Conservation (phyloP, 1,140 invertebrate genomes). For the Arion vulgaris region DNA sequence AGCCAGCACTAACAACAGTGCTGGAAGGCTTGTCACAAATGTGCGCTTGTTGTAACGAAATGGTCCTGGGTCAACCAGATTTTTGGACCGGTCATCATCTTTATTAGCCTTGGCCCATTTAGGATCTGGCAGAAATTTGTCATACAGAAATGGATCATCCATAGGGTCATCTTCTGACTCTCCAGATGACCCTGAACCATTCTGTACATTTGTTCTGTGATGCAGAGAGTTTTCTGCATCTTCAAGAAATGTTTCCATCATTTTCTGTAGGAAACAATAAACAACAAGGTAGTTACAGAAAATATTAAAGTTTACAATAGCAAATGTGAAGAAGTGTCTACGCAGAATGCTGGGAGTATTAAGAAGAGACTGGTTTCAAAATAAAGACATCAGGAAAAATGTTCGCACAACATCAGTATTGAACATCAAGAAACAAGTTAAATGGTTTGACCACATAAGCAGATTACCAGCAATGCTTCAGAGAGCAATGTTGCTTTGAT, state of each 20-base stretch:
- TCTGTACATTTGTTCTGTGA: slow-evolving; percentile 31
- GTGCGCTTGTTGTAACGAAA: slow-evolving; percentile 59
- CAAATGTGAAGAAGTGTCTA: too few species aligned
- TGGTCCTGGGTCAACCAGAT: slow-evolving; percentile 54
- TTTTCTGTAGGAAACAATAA: not conserved
- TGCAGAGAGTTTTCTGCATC: slow-evolving; percentile 40
- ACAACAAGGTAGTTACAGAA: not conserved
- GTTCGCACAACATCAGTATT: too few species aligned
- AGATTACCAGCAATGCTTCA: too few species aligned
- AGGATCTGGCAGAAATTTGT: slow-evolving; percentile 34
- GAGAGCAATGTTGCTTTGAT: too few species aligned
- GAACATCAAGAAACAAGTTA: too few species aligned
- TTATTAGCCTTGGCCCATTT: slow-evolving; percentile 23
- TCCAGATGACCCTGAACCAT: slow-evolving; percentile 27
- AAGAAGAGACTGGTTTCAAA: too few species aligned
- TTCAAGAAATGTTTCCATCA: slow-evolving; percentile 40
- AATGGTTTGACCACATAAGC: too few species aligned
- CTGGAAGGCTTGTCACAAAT: slow-evolving; percentile 52
- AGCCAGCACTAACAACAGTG: slow-evolving; percentile 52
- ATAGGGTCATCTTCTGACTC: slow-evolving; percentile 23
- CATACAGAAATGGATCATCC: slow-evolving; percentile 39
- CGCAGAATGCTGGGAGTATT: too few species aligned
- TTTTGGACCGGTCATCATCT: slow-evolving; percentile 41
- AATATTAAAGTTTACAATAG: not conserved
- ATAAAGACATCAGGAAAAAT: too few species aligned